Base-by-base conservation (phyloP, 2,797 vertebrate genomes). In the Prunella strophiata region DNA sequence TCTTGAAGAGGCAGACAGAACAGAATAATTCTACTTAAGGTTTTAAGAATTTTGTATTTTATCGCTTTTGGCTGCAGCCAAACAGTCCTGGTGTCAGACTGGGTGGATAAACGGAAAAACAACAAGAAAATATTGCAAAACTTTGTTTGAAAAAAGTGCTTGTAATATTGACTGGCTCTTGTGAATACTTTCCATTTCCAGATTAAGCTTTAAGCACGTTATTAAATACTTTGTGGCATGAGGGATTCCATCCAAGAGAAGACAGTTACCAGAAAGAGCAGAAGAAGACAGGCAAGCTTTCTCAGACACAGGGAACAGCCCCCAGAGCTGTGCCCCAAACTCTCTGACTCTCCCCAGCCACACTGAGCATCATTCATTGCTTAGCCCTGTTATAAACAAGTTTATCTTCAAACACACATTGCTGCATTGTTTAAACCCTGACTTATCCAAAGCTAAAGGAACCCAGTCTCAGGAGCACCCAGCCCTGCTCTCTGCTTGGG, bases 81-180 rank as follows among this genome's bases (percentile, higher is more conserved):
- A 54, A 59, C 77, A 48, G 15, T 55, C 54, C 36, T 47, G 22
- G 70, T 70, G 75, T 79, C 51, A 27, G 58, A 55, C 58, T 66
- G 85, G 15, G 26, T 20, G 30, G 48, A 86, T 82, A 90, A 76
- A 81, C 23, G 55, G 88, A 90, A 91, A 85, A 93, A 45, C 36
- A 80, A 50, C 12, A 63, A 67, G 55, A 72, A 91, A 94, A 85
- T 89, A 85, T 88, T 88, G 50, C 91, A 95, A 92, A 92, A 94
- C 20, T 74, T 29, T 27, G 27, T 78, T 74, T 91, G 25, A 75
- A 68, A 79, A 73, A 78, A 42, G 29, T 32, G 47, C 51, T 88
- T 88, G 30, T 61, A 59, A 50, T 14, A 19, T 42, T 81, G 79
- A 89, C 62, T 54, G 55, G 34, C 47, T 86, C 65, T 88, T 5